Evolutionary conservation across 2,888 invertebrate species (phyloP).

Genomic region (Brenthis daphne): DNA sequence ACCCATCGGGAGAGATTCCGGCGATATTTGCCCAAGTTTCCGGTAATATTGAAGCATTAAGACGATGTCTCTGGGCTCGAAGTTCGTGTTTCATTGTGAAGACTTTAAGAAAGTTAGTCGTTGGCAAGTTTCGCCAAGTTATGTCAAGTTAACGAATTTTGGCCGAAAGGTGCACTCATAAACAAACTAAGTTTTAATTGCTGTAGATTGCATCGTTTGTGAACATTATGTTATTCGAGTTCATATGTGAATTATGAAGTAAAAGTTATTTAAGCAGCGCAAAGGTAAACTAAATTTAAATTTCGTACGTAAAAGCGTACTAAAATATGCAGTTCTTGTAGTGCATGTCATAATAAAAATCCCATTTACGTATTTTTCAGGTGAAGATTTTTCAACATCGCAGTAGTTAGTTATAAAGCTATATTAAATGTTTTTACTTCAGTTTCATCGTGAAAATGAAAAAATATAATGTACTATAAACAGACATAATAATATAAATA

Average conservation of each 20-base stretch:
- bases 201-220: slow-evolving; percentile 58
- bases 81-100: slow-evolving; percentile 61
- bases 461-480: too few species aligned
- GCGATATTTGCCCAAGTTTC: slow-evolving; percentile 46
- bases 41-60: slow-evolving; percentile 59
- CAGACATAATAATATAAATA: too few species aligned
- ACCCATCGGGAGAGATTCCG: slow-evolving; percentile 19
- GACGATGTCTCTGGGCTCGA: slow-evolving; percentile 47
- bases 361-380: too few species aligned
- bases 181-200: slow-evolving; percentile 79
- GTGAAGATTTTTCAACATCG: too few species aligned
- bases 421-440: neutral
- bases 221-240: slow-evolving; percentile 26
- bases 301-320: neutral
- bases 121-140: slow-evolving; percentile 33
- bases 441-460: too few species aligned
- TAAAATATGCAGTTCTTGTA: slow-evolving; percentile 3
- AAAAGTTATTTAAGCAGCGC: slow-evolving; percentile 22
- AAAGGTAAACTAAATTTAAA: slow-evolving; percentile 13
- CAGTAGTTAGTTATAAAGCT: neutral
- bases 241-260: slow-evolving; percentile 25
- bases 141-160: slow-evolving; percentile 51
- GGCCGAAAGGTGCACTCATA: slow-evolving; percentile 73
- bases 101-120: slow-evolving; percentile 35
- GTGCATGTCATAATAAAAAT: neutral